Conservation (phyloP, 2,888 invertebrate species). For the Phania funesta region DNA sequence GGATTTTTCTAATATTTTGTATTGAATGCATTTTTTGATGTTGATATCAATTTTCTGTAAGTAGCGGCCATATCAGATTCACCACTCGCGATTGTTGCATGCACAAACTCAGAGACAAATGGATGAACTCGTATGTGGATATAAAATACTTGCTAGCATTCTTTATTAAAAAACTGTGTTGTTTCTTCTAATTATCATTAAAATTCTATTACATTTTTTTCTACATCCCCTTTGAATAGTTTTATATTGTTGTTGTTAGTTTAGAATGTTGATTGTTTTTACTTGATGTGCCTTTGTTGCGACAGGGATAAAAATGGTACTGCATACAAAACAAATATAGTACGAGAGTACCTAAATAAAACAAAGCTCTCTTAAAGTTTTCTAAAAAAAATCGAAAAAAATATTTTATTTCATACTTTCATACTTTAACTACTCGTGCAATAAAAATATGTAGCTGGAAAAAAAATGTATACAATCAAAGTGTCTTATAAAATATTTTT, state of each 20-base stretch:
- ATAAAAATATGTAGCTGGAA: too few species aligned
- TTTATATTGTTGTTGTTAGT: neutral
- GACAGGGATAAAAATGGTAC: neutral
- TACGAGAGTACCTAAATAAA: too few species aligned
- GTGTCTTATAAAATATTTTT: too few species aligned
- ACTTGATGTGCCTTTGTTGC: neutral
- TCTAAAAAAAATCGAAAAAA: too few species aligned
- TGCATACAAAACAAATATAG: too few species aligned
- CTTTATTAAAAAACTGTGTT: neutral
- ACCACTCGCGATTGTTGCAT: neutral
- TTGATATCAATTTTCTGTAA: neutral
- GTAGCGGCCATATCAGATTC: neutral
- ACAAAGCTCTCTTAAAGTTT: too few species aligned
- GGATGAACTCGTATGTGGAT: neutral
- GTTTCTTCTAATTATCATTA: constrained; percentile 18
- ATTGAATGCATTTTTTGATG: constrained; percentile 24
- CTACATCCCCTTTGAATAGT: constrained; percentile 27
- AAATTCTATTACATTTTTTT: constrained; percentile 1
- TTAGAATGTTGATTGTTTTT: neutral
- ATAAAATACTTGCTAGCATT: neutral
- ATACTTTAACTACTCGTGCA: too few species aligned
- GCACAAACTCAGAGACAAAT: neutral
- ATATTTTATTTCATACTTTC: too few species aligned
- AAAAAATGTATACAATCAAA: too few species aligned
- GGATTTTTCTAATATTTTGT: constrained; percentile 12